Evolutionary conservation across 1,140 invertebrate genomes (phyloP).

Genomic region (Sipha flava): DNA sequence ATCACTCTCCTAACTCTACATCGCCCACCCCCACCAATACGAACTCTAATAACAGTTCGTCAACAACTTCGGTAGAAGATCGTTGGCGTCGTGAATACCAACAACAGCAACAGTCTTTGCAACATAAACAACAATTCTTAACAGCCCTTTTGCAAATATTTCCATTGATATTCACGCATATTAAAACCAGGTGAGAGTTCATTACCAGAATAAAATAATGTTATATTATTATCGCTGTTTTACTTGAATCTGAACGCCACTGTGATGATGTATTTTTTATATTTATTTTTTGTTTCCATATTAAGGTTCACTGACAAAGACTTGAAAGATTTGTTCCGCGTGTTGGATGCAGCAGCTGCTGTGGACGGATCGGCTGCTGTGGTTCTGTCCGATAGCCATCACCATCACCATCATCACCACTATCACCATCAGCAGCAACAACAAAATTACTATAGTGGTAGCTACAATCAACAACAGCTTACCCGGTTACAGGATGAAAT

Average conservation of each 20-base stretch:
- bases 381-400: conserved; percentile 3
- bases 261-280: background rate
- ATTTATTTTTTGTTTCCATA: background rate
- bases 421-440: conserved; percentile 43
- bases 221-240: background rate
- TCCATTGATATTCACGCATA: conserved; percentile 83
- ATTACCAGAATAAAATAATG: background rate
- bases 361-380: conserved; percentile 54
- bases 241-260: background rate
- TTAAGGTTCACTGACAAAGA: background rate
- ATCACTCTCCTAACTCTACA: background rate
- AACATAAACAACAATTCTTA: conserved; percentile 65
- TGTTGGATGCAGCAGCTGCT: conserved; percentile 42
- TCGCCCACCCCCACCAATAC: background rate
- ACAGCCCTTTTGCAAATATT: conserved; percentile 90
- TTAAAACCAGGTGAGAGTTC: conserved; percentile 57
- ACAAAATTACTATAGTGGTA: conserved; percentile 55
- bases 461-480: conserved; percentile 41
- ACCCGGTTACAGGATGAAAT: conserved; percentile 77
- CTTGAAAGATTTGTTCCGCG: background rate
- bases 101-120: conserved; percentile 50
- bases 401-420: background rate
- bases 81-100: conserved; percentile 51
- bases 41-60: background rate
- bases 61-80: background rate